phyloP scores from a whole-genome alignment of 2,888 invertebrate genomes.

The Tetranychus truncatus region DNA sequence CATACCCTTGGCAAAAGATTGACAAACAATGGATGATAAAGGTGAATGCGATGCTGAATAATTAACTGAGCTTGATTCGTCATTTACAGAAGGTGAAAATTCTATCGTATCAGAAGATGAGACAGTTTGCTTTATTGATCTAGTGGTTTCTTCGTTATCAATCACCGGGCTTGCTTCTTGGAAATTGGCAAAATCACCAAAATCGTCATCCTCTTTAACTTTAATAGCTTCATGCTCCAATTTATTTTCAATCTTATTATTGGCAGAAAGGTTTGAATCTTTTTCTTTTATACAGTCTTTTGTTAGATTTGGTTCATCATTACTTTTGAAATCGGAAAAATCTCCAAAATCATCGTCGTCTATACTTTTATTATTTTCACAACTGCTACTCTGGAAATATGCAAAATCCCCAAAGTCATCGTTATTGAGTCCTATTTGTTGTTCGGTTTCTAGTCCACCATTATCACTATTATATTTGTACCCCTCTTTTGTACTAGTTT shows the following conservation, averaged over 20 bases:
- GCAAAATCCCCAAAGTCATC: background rate
- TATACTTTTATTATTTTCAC: background rate
- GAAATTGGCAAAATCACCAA: constrained; percentile 9
- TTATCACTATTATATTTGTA: background rate
- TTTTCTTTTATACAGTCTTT: background rate
- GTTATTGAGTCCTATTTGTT: background rate
- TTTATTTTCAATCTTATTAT: background rate
- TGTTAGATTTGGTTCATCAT: background rate
- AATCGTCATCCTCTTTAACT: background rate
- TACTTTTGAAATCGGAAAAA: background rate
- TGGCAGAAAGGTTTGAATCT: background rate
- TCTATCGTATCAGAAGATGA: background rate
- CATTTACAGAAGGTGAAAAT: background rate
- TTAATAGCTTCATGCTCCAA: background rate
- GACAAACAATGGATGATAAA: background rate
- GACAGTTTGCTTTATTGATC: background rate
- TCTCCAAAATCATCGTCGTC: background rate
- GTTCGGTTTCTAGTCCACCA: background rate
- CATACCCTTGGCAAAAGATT: background rate
- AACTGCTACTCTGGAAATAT: background rate
- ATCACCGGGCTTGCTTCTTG: background rate
- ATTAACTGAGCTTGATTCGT: constrained; percentile 2
- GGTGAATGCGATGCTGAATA: background rate
- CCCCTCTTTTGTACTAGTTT: background rate
- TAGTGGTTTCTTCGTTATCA: background rate